Conservation (phyloP, 2,888 invertebrate species). For the Tinea trinotella region DNA sequence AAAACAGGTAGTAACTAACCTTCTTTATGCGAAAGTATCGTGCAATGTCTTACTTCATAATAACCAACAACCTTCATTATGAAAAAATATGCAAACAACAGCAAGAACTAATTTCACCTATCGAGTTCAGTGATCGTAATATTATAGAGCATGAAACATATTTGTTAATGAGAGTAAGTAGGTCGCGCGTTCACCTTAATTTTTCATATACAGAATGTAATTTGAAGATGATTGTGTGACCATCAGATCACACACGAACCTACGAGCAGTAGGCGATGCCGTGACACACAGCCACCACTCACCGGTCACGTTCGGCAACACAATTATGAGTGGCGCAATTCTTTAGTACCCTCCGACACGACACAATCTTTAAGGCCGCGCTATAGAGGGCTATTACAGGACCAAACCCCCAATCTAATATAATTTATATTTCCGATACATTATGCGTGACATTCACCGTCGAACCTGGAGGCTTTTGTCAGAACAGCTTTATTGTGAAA, state of each 20-base stretch:
- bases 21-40: slow-evolving; percentile 7
- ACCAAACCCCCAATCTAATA: slow-evolving; percentile 46
- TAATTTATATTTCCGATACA: slow-evolving; percentile 57
- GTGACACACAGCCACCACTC: slow-evolving; percentile 42
- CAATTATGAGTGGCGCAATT: slow-evolving; percentile 48
- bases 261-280: slow-evolving; percentile 27
- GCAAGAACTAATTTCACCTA: not conserved
- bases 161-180: not conserved
- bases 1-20: too few relatives aligned
- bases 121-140: not conserved
- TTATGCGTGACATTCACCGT: slow-evolving; percentile 44
- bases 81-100: slow-evolving; percentile 11
- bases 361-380: slow-evolving; percentile 33
- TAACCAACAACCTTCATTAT: not conserved
- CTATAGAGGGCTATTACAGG: slow-evolving; percentile 32
- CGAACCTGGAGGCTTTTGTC: slow-evolving; percentile 35
- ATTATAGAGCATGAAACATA: not conserved
- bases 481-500: slow-evolving; percentile 41
- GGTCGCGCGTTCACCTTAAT: too few relatives aligned
- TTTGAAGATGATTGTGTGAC: not conserved
- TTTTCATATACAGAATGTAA: not conserved
- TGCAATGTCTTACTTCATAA: slow-evolving; percentile 2
- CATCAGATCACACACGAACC: slow-evolving; percentile 14
- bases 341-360: slow-evolving; percentile 53
- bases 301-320: slow-evolving; percentile 39